Percentiles rank a stretch among this genome's conserved stretches.
Conservation (phyloP, 53 echinoderm and acorn worm species). For the Astropecten irregularis region DNA sequence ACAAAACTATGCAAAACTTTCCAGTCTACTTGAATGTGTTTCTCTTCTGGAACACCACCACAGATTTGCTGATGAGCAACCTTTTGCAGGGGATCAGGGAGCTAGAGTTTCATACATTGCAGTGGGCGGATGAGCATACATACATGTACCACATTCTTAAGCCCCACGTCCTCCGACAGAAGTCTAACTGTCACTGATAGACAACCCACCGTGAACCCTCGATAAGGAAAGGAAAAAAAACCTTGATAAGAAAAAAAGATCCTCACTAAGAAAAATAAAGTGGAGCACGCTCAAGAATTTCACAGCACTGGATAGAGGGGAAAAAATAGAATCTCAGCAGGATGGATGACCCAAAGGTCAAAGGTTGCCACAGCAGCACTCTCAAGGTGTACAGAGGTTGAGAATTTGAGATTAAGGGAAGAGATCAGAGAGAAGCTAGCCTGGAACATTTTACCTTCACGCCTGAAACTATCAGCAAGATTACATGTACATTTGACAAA, state of each 20-base stretch:
- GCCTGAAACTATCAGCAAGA: no score
- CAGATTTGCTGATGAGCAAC: no score
- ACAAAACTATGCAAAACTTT: no score
- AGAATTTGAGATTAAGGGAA: not conserved
- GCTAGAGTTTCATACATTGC: not conserved
- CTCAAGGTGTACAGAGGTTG: not conserved
- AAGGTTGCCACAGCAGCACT: slow-evolving; percentile 11
- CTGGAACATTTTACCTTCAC: no score
- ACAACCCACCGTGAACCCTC: slow-evolving; percentile 22
- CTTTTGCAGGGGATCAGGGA: no score
- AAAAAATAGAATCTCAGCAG: not conserved
- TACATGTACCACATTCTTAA: slow-evolving; percentile 2
- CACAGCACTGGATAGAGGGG: not conserved
- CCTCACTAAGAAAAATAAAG: no score
- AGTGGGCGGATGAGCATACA: not conserved
- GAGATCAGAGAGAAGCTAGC: no score
- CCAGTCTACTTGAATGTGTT: no score
- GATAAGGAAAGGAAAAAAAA: not conserved
- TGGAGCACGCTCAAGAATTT: no score
- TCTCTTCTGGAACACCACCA: no score
- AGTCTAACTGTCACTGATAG: not conserved
- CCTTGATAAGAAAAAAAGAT: no score
- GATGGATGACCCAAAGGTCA: slow-evolving; percentile 46
- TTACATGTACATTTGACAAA: no score
- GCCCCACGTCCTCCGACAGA: not conserved